These are phyloP conservation scores for Heterohyrax brucei DNA, from an alignment of 2,797 vertebrate species.

Conservation along the genomic window DNA sequence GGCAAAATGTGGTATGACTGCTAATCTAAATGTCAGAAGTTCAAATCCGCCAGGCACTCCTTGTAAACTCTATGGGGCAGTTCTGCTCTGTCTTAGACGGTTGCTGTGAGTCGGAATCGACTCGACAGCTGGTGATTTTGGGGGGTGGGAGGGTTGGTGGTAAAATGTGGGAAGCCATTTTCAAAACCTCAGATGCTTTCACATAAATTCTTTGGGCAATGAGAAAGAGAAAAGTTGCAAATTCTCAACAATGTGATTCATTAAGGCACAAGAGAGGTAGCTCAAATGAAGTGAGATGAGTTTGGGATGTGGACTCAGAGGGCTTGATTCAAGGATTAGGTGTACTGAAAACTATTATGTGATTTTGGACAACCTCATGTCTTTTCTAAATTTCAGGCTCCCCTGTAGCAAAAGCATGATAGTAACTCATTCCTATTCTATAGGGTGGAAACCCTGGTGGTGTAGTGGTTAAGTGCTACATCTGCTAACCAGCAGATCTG, in stretches of 20 bases:
- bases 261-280: neutral
- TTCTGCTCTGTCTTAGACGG: no score
- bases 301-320: neutral
- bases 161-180: neutral
- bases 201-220: neutral
- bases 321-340: neutral
- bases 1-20: neutral
- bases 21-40: no score
- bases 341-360: neutral
- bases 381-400: neutral
- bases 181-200: constrained; percentile 22
- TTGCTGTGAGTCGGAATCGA: no score
- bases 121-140: no score
- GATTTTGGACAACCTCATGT: neutral
- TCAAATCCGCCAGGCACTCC: no score
- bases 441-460: no score
- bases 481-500: no score
- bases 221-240: neutral
- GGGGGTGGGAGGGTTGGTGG: neutral
- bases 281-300: neutral
- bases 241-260: constrained; percentile 41
- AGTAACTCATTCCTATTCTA: neutral
- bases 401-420: neutral
- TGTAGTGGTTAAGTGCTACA: no score
- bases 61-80: no score